phyloP scores from a whole-genome alignment of 2,888 invertebrate species.

The Spisula solida region DNA sequence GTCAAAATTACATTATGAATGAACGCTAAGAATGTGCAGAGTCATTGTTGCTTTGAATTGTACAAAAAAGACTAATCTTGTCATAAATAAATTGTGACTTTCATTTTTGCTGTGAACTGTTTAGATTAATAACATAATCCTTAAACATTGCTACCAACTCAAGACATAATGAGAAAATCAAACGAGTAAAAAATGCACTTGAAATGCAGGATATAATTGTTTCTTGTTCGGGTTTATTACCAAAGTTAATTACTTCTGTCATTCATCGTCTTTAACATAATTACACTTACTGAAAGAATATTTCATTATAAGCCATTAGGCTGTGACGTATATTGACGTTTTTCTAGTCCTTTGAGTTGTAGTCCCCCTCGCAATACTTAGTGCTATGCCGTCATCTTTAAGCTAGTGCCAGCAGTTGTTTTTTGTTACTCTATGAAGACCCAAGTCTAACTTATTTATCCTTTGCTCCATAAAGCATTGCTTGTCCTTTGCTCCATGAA shows the following conservation, averaged over 20 bases:
- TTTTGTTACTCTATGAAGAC: no score
- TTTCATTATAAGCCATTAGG: slow-evolving; percentile 12
- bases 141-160: not conserved
- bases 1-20: not conserved
- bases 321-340: not conserved
- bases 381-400: no score
- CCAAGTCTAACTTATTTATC: no score
- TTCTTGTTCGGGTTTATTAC: slow-evolving; percentile 17
- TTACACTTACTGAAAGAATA: slow-evolving; percentile 17
- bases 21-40: not conserved
- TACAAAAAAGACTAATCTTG: not conserved
- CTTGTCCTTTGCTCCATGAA: no score
- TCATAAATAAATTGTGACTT: not conserved
- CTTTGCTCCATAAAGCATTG: no score
- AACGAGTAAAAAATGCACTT: not conserved
- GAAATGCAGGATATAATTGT: not conserved
- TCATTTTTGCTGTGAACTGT: not conserved
- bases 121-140: not conserved
- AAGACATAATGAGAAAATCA: slow-evolving; percentile 4
- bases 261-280: not conserved
- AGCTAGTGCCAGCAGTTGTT: no score
- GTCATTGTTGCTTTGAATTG: not conserved
- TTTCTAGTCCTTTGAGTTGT: not conserved
- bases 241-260: slow-evolving; percentile 14
- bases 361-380: no score